Percentiles rank a stretch among this genome's conserved stretches.
Evolutionary conservation across 2,888 invertebrate genomes (phyloP).

Genomic region (Orgyia antiqua): DNA sequence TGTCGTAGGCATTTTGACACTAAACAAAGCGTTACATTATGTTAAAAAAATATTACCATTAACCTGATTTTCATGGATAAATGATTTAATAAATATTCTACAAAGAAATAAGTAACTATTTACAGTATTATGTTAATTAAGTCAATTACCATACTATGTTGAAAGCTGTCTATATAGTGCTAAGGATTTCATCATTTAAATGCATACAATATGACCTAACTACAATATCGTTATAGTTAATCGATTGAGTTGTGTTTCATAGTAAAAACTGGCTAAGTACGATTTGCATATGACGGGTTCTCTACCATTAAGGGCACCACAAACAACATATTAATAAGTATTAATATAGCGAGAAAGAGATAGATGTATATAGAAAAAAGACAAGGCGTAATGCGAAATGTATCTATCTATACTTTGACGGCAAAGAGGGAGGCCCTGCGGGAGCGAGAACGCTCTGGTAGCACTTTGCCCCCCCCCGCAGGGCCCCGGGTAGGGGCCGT

Average conservation of each 20-base stretch:
- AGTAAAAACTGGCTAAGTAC: too few relatives aligned
- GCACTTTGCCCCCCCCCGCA: too few relatives aligned
- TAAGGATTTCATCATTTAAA: neutral
- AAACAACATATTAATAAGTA: too few relatives aligned
- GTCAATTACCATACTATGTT: slow-evolving; percentile 7
- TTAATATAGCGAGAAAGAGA: too few relatives aligned
- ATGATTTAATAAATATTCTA: slow-evolving; percentile 33
- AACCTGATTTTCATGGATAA: slow-evolving; percentile 52
- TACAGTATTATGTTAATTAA: slow-evolving; percentile 4
- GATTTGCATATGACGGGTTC: too few relatives aligned
- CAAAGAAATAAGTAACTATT: slow-evolving; percentile 23
- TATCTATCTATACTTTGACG: too few relatives aligned
- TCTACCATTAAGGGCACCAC: too few relatives aligned
- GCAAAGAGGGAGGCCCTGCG: too few relatives aligned
- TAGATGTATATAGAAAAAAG: too few relatives aligned
- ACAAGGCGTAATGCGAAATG: too few relatives aligned
- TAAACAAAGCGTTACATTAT: slow-evolving; percentile 40
- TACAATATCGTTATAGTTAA: neutral
- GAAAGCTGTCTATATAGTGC: slow-evolving; percentile 3
- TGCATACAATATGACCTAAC: neutral
- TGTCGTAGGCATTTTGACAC: slow-evolving; percentile 6
- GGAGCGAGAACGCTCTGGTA: too few relatives aligned
- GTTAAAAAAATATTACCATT: slow-evolving; percentile 30
- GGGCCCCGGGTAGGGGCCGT: too few relatives aligned
- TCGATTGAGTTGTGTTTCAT: neutral